Evolutionary conservation across 2,113 vertebrate species (phyloP).

Genomic region (Elaphurus davidianus): DNA sequence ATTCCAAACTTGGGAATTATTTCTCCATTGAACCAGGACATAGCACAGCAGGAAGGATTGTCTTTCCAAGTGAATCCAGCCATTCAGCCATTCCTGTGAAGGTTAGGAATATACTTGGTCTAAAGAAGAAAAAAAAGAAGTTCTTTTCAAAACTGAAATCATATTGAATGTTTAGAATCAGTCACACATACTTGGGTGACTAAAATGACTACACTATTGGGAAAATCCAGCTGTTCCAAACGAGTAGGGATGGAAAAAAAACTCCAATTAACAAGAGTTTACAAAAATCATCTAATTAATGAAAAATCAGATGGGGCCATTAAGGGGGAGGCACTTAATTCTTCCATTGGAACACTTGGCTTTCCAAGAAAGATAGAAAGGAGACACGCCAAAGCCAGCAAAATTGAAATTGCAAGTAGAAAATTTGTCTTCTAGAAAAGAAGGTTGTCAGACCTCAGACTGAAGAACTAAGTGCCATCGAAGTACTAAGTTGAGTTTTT

Average conservation of each 20-base stretch:
- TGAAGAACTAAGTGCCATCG: not conserved
- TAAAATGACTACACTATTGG: not conserved
- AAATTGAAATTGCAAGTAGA: not conserved
- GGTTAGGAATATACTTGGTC: conserved; percentile 4
- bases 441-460: not conserved
- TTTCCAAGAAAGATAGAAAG: not conserved
- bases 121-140: not conserved
- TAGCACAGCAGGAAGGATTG: not conserved
- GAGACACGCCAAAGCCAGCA: not conserved
- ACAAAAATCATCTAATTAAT: not conserved
- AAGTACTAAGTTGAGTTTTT: not conserved
- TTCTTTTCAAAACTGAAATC: conserved; percentile 9
- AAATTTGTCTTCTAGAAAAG: not conserved
- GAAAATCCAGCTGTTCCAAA: not conserved
- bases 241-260: not conserved
- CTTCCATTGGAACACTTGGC: not conserved
- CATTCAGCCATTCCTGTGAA: not conserved
- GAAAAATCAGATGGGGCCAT: not conserved
- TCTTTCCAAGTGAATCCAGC: not conserved
- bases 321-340: not conserved
- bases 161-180: not conserved
- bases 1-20: not conserved
- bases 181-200: not conserved
- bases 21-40: conserved; percentile 23
- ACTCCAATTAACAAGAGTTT: not conserved